Percentiles rank a stretch among this genome's conserved stretches.
These are phyloP conservation scores for Eretmocerus hayati DNA, from an alignment of 2,888 invertebrate species.

Conservation along the genomic window DNA sequence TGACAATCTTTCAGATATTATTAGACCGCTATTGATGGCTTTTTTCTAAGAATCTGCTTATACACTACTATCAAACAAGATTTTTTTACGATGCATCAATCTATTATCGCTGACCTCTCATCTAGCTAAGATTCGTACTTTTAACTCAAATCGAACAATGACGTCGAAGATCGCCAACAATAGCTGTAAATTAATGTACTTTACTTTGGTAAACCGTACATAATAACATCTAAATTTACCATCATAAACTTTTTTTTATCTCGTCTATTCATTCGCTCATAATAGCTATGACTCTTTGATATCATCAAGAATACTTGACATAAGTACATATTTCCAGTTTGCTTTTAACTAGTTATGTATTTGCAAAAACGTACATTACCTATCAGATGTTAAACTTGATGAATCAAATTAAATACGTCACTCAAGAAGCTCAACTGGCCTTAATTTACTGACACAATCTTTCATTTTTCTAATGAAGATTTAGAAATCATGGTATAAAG, in stretches of 20 bases:
- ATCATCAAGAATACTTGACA: constrained; percentile 16
- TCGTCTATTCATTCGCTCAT: no score
- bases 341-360: constrained; percentile 17
- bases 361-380: constrained; percentile 15
- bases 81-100: constrained; percentile 20
- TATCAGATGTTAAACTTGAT: constrained; percentile 10
- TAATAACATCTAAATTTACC: no score
- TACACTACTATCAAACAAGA: constrained; percentile 18
- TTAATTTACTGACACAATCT: constrained; percentile 2
- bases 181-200: constrained; percentile 18
- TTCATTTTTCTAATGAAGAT: background rate
- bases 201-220: constrained; percentile 23
- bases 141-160: constrained; percentile 16
- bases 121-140: no score
- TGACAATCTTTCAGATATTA: no score
- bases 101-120: constrained; percentile 18
- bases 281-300: constrained; percentile 21
- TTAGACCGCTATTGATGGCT: no score
- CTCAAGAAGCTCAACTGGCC: constrained; percentile 8
- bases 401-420: constrained; percentile 1
- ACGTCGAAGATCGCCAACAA: no score
- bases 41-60: no score
- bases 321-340: constrained; percentile 23
- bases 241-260: no score
- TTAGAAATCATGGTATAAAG: background rate